These are phyloP conservation scores for Plemyria rubiginata DNA, from an alignment of 2,888 invertebrate genomes.

Conservation along the genomic window DNA sequence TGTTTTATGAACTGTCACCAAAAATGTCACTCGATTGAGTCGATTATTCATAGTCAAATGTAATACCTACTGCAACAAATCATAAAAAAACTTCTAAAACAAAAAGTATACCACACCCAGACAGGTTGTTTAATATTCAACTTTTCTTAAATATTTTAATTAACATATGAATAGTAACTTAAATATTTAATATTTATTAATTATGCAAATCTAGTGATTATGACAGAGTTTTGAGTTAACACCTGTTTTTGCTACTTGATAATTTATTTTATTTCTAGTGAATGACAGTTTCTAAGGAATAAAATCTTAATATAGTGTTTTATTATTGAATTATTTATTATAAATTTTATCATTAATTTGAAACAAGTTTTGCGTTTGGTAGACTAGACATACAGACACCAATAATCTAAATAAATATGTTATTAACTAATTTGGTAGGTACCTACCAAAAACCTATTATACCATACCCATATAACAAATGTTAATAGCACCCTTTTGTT, in stretches of 20 bases:
- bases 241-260: conserved; percentile 48
- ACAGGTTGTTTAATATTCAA: conserved; percentile 26
- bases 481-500: no score
- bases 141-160: not conserved
- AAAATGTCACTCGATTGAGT: not conserved
- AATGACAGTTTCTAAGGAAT: not conserved
- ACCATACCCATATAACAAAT: no score
- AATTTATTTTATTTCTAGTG: conserved; percentile 4
- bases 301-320: not conserved
- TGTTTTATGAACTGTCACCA: not conserved
- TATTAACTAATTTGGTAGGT: no score
- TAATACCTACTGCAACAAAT: conserved; percentile 15
- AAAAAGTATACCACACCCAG: conserved; percentile 43
- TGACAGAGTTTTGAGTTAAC: conserved; percentile 53
- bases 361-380: no score
- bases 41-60: not conserved
- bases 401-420: no score
- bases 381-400: no score
- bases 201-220: conserved; percentile 38
- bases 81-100: conserved; percentile 36
- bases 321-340: conserved; percentile 14
- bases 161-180: conserved; percentile 26
- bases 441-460: no score
- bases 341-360: not conserved
- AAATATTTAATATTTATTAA: conserved; percentile 7